Evolutionary conservation across 2,113 vertebrate genomes (phyloP), one percentile per base, ranked within the genome.

Genomic region (Rhinoderma darwinii): DNA sequence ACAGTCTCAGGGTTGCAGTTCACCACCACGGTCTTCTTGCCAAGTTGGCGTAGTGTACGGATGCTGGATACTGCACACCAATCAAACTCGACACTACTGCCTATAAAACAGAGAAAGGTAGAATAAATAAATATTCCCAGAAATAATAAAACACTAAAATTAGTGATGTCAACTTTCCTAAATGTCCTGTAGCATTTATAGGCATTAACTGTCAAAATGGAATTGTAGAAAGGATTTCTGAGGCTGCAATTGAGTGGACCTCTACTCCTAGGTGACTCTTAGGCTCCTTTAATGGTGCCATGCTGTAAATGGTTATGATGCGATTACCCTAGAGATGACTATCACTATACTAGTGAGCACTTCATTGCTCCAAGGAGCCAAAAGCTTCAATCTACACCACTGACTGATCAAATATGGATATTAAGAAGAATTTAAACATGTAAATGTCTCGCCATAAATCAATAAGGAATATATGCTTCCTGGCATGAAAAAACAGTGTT

Each of bases 1-100:
- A 99, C 98, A 0, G 97, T 99, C 94, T 99, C 97, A 0, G 97
- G 97, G 91, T 99, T 99, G 92, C 97, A 98, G 92, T 99, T 99
- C 88, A 98, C 95, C 0, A 98, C 97, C 20, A 98, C 96, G 0
- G 97, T 97, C 93, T 93, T 96, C 92, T 92, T 95, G 88, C 95
- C 96, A 89, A 99, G 96, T 84, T 97, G 94, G 87, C 95, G 95
- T 91, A 99, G 90, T 0, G 96, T 92, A 75, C 97, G 95, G 90
- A 98, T 98, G 39, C 97, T 96, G 89, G 97, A 99, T 90, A 99
- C 97, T 0, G 97, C 98, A 82, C 97, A 99, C 97, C 97, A 99
- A 89, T 99, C 97, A 90, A 99, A 99, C 91, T 99, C 98, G 88
- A 99, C 97, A 0, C 97, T 99, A 94, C 97, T 99, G 82, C 97